A percentile compares a stretch with the other conserved stretches of the same genome.
phyloP scores from a whole-genome alignment of 2,888 invertebrate species.

The Cremastinae sp. region DNA sequence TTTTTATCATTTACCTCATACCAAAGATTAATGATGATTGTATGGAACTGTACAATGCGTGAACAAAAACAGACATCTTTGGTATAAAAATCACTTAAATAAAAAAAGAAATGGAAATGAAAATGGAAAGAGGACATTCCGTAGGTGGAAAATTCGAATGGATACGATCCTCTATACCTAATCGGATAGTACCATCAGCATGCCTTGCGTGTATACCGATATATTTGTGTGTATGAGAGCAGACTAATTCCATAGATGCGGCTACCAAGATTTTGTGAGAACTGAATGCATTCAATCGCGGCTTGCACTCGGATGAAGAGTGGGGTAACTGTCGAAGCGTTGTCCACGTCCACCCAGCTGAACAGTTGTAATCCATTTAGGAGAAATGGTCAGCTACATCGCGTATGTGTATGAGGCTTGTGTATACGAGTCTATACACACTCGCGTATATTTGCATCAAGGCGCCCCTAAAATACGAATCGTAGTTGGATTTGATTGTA shows the following conservation, averaged over 20 bases:
- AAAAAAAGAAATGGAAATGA: background rate
- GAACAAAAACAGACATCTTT: no score
- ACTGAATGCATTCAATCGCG: conserved; percentile 53
- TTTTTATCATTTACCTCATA: no score
- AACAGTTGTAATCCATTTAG: conserved; percentile 61
- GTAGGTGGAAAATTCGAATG: conserved; percentile 47
- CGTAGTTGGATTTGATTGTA: conserved; percentile 54
- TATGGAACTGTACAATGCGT: no score
- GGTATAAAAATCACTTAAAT: background rate
- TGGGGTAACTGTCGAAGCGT: conserved; percentile 54
- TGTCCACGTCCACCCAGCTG: conserved; percentile 48
- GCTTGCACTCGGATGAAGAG: conserved; percentile 55
- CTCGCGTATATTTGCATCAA: conserved; percentile 18
- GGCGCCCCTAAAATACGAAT: conserved; percentile 52
- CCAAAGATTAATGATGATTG: no score
- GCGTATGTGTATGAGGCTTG: background rate
- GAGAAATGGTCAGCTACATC: conserved; percentile 44
- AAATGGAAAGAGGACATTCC: background rate
- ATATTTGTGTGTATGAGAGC: conserved; percentile 3
- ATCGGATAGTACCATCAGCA: background rate
- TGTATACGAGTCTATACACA: background rate
- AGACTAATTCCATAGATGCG: conserved; percentile 15
- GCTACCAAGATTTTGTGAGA: conserved; percentile 22
- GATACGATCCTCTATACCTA: conserved; percentile 30
- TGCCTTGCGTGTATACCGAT: conserved; percentile 7